These are phyloP conservation scores for Pluvialis apricaria DNA, from an alignment of 2,113 vertebrate genomes.

Conservation along the genomic window DNA sequence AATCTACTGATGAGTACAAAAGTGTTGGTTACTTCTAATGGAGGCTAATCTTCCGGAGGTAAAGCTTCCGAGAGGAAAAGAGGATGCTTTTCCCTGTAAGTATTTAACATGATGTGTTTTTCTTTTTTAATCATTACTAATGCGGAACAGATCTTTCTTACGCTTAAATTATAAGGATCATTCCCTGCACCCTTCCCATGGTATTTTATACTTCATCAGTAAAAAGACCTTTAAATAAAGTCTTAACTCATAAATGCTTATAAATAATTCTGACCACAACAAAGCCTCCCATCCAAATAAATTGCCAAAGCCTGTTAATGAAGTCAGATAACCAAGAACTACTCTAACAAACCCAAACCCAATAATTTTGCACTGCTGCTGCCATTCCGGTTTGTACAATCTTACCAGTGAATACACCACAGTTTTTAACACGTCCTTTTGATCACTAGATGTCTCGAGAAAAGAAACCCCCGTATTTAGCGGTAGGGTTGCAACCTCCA, in stretches of 20 bases:
- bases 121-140: neutral
- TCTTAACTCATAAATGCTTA: neutral
- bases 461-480: neutral
- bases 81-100: neutral
- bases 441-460: neutral
- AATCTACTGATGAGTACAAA: neutral
- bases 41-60: neutral
- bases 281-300: neutral
- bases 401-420: neutral
- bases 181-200: neutral
- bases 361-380: neutral
- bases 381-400: neutral
- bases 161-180: neutral
- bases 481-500: neutral
- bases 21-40: neutral
- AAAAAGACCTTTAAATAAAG: neutral
- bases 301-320: neutral
- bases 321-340: neutral
- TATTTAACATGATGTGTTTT: neutral
- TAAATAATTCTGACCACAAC: neutral
- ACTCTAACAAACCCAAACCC: neutral
- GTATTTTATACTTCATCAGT: neutral
- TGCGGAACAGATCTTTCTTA: neutral
- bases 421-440: neutral
- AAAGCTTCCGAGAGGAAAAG: neutral